These are phyloP conservation scores for Butastur rufipennis DNA, from an alignment of 2,113 vertebrate genomes.

Conservation along the genomic window DNA sequence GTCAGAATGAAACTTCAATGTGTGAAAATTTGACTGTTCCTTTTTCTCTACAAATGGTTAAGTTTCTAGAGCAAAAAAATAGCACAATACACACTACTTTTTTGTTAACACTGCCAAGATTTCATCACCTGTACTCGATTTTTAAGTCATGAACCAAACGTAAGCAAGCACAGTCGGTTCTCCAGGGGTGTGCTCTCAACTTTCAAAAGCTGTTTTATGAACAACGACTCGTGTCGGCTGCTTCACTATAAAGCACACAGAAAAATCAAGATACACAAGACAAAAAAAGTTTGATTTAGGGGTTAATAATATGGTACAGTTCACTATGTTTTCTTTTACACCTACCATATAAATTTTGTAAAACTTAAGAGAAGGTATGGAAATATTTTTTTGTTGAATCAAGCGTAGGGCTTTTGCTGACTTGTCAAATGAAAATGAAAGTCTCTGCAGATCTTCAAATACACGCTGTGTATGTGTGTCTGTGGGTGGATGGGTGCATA, in stretches of 20 bases:
- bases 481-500: constrained; percentile 43
- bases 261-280: constrained; percentile 99
- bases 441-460: constrained; percentile 67
- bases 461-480: constrained; percentile 37
- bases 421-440: constrained; percentile 59
- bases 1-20: constrained; percentile 83
- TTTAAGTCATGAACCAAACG: constrained; percentile 99
- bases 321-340: constrained; percentile 89
- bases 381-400: constrained; percentile 67
- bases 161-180: constrained; percentile 99
- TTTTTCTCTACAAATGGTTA: constrained; percentile 87
- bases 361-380: constrained; percentile 78
- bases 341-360: constrained; percentile 88
- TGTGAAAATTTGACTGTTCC: constrained; percentile 80
- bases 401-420: constrained; percentile 81
- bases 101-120: constrained; percentile 98
- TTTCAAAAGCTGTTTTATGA: constrained; percentile 99
- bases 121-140: constrained; percentile 99
- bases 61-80: constrained; percentile 91
- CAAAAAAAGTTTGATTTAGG: constrained; percentile 99
- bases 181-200: constrained; percentile 99
- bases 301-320: constrained; percentile 96
- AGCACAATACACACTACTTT: constrained; percentile 98
- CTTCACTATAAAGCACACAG: constrained; percentile 99
- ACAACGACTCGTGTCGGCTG: constrained; percentile 99